Conservation (phyloP, 2,113 vertebrate species). For the Cheirogaleus medius region DNA sequence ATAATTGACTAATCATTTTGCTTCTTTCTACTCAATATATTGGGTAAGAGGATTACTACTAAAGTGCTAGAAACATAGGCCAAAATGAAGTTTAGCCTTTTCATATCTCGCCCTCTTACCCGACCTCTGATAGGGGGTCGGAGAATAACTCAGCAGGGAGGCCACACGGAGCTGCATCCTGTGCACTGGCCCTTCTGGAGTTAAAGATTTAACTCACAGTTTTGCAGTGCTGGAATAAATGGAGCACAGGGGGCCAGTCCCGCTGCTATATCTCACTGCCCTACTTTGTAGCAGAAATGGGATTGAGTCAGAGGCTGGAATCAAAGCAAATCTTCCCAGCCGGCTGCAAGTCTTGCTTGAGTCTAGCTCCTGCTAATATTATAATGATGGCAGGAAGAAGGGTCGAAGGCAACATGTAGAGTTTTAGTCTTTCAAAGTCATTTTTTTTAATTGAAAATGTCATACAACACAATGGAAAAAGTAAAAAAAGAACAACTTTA, state of each 20-base stretch:
- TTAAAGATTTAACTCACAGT: conserved; percentile 35
- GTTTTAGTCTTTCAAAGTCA: not conserved
- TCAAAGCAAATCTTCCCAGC: conserved; percentile 61
- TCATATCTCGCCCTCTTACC: conserved; percentile 49
- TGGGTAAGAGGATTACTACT: conserved; percentile 21
- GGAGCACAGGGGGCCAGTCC: conserved; percentile 27
- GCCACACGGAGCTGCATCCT: not conserved
- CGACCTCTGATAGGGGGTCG: not conserved
- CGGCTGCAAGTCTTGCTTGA: not conserved
- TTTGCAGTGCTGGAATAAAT: conserved; percentile 36
- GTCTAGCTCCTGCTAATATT: not conserved
- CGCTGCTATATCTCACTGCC: not conserved
- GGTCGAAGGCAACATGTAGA: not conserved
- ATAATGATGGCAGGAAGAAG: not conserved
- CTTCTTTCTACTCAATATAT: not conserved
- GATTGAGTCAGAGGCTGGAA: not conserved
- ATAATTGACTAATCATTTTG: conserved; percentile 47
- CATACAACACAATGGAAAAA: not conserved
- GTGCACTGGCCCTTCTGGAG: not conserved
- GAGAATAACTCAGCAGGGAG: conserved; percentile 68
- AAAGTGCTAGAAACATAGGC: not conserved
- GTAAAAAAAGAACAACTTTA: not conserved
- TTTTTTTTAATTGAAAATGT: conserved; percentile 36
- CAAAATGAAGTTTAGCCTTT: conserved; percentile 47
- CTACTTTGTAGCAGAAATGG: conserved; percentile 43